Conservation (phyloP, 2,797 vertebrate species). For the Chiroxiphia lanceolata region DNA sequence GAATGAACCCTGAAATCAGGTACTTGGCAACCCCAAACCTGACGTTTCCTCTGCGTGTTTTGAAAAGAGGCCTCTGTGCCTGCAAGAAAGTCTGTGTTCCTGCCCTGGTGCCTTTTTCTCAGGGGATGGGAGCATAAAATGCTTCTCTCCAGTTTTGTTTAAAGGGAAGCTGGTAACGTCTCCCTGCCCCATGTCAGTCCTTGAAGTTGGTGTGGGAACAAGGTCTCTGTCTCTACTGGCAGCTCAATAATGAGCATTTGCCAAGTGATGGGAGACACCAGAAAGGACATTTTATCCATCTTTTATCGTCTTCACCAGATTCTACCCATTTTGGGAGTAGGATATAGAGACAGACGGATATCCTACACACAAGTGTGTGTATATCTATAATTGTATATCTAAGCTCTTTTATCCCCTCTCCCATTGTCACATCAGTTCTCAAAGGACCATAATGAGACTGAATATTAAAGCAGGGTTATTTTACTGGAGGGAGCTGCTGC, state of each 20-base stretch:
- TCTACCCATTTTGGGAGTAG: neutral
- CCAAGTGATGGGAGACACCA: neutral
- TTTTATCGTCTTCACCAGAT: neutral
- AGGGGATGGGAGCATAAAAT: neutral
- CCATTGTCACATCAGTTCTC: neutral
- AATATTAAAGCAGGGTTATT: neutral
- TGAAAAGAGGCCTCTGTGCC: neutral
- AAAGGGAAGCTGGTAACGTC: neutral
- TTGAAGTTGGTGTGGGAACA: neutral
- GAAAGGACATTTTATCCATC: neutral
- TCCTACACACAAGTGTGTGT: neutral
- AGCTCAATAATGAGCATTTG: neutral
- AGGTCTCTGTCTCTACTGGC: neutral
- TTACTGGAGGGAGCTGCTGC: neutral
- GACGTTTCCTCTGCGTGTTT: neutral
- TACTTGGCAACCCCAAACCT: slow-evolving; percentile 13
- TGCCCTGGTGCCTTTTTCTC: neutral
- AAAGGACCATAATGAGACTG: neutral
- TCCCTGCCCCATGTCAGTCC: neutral
- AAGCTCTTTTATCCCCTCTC: neutral
- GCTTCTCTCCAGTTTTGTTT: neutral
- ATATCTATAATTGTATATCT: neutral
- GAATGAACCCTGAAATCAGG: slow-evolving; percentile 51
- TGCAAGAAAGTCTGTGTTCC: neutral
- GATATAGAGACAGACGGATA: neutral